phyloP scores from a whole-genome alignment of 2,797 vertebrate genomes.

The Hydrophis major region DNA sequence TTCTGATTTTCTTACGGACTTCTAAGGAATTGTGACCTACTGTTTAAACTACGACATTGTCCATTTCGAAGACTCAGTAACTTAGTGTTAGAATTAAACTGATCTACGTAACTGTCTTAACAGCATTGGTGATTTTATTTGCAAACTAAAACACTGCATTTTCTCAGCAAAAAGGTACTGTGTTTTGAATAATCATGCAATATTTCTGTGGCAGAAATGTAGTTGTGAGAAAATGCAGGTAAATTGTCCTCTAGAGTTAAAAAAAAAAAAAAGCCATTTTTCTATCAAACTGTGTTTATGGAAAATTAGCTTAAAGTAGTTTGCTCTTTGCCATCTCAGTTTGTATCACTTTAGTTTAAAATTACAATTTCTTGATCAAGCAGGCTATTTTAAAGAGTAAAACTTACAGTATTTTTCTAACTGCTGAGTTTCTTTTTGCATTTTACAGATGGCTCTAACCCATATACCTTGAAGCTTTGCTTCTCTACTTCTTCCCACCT shows the following conservation, averaged over 20 bases:
- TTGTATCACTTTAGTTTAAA: background rate
- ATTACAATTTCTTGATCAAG: background rate
- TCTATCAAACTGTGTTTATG: background rate
- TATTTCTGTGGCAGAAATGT: background rate
- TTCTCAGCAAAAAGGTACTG: background rate
- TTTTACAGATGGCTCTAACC: constrained; percentile 84
- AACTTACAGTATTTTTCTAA: background rate
- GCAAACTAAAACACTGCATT: background rate
- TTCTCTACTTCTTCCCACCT: constrained; percentile 91
- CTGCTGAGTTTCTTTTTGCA: constrained; percentile 45
- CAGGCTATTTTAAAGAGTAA: background rate
- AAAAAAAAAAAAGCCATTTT: background rate
- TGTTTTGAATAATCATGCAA: background rate
- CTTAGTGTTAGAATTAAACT: background rate
- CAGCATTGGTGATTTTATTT: background rate
- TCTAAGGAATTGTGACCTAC: background rate
- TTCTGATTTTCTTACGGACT: background rate
- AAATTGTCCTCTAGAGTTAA: background rate
- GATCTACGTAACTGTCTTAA: background rate
- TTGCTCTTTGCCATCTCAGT: background rate
- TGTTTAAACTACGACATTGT: background rate
- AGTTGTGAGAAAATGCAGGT: background rate
- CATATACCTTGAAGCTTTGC: constrained; percentile 95
- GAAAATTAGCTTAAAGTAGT: background rate
- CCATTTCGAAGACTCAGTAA: background rate